Evolutionary conservation across 1,140 invertebrate species (phyloP).

Genomic region (Drosophila busckii): DNA sequence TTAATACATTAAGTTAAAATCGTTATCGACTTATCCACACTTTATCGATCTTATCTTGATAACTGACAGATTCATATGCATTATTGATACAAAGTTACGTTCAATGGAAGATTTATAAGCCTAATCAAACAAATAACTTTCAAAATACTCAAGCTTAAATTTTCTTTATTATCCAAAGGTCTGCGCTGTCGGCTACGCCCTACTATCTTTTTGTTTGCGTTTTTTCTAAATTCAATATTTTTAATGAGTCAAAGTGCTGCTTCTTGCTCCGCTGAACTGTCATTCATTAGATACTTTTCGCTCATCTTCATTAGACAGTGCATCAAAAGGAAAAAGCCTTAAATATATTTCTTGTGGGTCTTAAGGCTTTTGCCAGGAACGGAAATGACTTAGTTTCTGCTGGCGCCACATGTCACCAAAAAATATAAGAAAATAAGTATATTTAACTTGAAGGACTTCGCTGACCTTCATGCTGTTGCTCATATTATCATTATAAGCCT

Average conservation of each 20-base stretch:
- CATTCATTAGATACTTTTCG: slow-evolving; percentile 44
- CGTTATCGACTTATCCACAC: no score
- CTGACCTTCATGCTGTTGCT: slow-evolving; percentile 71
- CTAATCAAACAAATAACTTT: no score
- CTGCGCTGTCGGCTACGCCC: no score
- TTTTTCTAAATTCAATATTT: slow-evolving; percentile 34
- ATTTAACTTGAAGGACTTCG: slow-evolving; percentile 54
- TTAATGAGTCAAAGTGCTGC: slow-evolving; percentile 51
- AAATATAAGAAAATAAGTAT: not conserved
- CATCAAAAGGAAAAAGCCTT: slow-evolving; percentile 35
- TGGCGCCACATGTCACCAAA: slow-evolving; percentile 58
- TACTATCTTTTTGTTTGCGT: no score
- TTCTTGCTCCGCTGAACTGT: slow-evolving; percentile 9
- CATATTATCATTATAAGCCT: slow-evolving; percentile 76
- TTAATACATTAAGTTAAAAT: no score
- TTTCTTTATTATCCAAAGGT: no score
- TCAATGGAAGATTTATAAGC: no score
- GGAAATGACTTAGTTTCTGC: slow-evolving; percentile 55
- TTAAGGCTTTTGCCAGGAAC: slow-evolving; percentile 8
- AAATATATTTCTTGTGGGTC: slow-evolving; percentile 16
- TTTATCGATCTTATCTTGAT: no score
- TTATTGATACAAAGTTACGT: no score
- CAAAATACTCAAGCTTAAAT: no score
- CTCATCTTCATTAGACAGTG: slow-evolving; percentile 44
- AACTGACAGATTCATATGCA: no score